Conservation (phyloP, 2,113 vertebrate genomes). For the Sebastes fasciatus region DNA sequence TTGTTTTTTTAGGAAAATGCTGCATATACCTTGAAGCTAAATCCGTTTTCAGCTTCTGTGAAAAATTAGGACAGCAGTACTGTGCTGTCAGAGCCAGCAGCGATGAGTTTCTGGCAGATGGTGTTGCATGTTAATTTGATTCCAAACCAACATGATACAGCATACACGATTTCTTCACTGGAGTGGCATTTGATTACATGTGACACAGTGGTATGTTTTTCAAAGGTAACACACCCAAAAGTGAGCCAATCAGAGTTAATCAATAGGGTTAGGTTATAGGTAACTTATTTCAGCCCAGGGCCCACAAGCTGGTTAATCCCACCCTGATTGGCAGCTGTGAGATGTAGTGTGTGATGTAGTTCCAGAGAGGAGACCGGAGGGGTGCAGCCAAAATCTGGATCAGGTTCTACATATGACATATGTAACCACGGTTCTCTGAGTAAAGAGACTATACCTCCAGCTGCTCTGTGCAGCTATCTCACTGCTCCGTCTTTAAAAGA, state of each 20-base stretch:
- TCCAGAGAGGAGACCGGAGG: background rate
- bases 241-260: background rate
- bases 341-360: background rate
- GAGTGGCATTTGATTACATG: background rate
- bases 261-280: no score
- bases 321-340: no score
- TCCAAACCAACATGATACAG: background rate
- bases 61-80: slow-evolving; percentile 9
- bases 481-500: no score
- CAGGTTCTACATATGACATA: no score
- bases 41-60: slow-evolving; percentile 2
- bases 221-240: background rate
- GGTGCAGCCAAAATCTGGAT: background rate
- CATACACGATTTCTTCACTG: background rate
- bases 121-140: background rate
- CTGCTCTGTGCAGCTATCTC: no score
- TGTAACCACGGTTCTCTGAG: no score
- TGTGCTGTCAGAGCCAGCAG: slow-evolving; percentile 6
- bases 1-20: background rate
- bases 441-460: no score
- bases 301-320: background rate
- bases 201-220: background rate
- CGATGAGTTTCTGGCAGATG: background rate
- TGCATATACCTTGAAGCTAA: background rate
- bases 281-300: background rate